Evolutionary conservation across 2,888 invertebrate species (phyloP), one percentile per base, ranked within the genome.

Genomic region (Cancer borealis): DNA sequence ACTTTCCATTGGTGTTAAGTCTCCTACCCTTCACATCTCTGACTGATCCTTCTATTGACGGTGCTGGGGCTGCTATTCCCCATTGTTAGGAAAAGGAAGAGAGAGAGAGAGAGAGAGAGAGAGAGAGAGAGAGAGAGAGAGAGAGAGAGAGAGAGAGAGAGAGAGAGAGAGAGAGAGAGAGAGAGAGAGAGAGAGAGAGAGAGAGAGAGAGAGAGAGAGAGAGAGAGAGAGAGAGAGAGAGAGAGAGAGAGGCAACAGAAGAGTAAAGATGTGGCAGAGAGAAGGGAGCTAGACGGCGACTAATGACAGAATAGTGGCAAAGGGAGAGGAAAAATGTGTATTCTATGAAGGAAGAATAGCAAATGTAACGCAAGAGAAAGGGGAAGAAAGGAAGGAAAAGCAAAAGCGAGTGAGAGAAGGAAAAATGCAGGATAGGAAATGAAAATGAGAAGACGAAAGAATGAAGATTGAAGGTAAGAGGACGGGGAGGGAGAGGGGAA

Each of bases 131-230:
- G 30, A 30, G 87, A 87, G 87, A 87, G 87, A 87, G 87, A 87
- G 87, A 26, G 87, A 87, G 87, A 87, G 87, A 87, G 87, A 87
- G 87, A 87, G 87, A 87, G 87, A 87, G 87, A 87, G 87, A 87
- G 87, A 87, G 87, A 87, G 87, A 87, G 87, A 87, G 87, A 87
- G 87, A 87, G 87, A 87, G 87, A 87, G 87, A 87, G 87, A 87
- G 87, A 87, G 87, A 87, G 84, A 87, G 87, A 87, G 87, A 87
- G 87, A 87, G 87, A 87, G 87, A 87, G 87, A 87, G 87, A 87
- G 87, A 30, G 39, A 87, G 39, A 6, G 26, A 84, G 12, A 14
- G 84, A 39, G n/a, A 84, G 12, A 14, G n/a, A 39, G 12, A 12
- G n/a, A 21, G 39, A 39, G 84, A 26, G 12, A 26, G 14, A 49